These are phyloP conservation scores for Amphipyra tragopoginis DNA, from an alignment of 2,888 invertebrate genomes.

Conservation along the genomic window DNA sequence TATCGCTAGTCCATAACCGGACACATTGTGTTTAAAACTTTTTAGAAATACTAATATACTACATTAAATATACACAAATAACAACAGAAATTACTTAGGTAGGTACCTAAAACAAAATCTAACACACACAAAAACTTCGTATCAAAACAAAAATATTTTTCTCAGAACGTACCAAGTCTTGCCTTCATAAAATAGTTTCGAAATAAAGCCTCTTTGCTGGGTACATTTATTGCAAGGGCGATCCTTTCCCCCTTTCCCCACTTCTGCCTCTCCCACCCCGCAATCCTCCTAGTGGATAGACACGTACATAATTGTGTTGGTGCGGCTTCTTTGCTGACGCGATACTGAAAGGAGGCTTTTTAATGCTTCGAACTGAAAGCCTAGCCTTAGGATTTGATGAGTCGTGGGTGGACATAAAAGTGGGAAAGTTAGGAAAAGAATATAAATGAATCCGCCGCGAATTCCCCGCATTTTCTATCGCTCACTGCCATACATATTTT, in stretches of 20 bases:
- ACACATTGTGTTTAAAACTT: no score
- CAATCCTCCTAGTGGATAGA: conserved; percentile 8
- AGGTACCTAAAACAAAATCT: conserved; percentile 10
- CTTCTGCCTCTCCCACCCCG: background rate
- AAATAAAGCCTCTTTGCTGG: conserved; percentile 39
- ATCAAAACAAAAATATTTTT: conserved; percentile 42
- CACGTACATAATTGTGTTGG: conserved; percentile 27
- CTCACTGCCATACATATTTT: no score
- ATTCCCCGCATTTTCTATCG: no score
- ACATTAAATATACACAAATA: no score
- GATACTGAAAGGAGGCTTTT: conserved; percentile 5
- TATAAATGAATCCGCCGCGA: no score
- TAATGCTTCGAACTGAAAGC: conserved; percentile 7
- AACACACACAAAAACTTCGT: conserved; percentile 8
- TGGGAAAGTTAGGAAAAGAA: no score
- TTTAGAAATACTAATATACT: no score
- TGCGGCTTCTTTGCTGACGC: conserved; percentile 3
- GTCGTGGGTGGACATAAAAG: background rate
- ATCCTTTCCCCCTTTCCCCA: background rate
- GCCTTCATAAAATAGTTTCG: conserved; percentile 24
- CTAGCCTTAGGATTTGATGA: background rate
- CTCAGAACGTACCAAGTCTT: background rate
- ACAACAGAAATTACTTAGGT: no score
- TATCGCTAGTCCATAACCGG: no score
- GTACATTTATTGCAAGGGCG: conserved; percentile 29